Percentiles rank a stretch among this genome's conserved stretches.
Evolutionary conservation across 2,113 vertebrate species (phyloP).

Genomic region (Ploceus nigricollis): DNA sequence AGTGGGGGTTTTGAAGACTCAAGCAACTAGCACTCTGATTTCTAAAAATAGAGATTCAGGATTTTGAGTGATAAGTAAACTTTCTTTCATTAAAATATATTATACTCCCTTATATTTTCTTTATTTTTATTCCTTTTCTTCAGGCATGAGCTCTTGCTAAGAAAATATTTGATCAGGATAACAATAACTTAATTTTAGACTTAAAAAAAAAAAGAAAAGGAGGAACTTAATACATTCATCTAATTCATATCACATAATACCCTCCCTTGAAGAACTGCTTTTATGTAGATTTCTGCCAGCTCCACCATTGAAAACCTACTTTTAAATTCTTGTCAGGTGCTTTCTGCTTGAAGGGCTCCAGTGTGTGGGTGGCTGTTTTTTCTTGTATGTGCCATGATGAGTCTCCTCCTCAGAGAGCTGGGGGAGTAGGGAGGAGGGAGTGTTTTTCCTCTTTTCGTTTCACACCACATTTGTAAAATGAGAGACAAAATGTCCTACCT

Average conservation of each 20-base stretch:
- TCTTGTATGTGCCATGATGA: background rate
- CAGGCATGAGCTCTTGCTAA: background rate
- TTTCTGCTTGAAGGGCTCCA: slow-evolving; percentile 36
- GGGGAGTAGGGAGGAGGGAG: background rate
- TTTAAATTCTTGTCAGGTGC: slow-evolving; percentile 33
- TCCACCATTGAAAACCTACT: slow-evolving; percentile 43
- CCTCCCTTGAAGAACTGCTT: slow-evolving; percentile 25
- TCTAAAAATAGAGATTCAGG: background rate
- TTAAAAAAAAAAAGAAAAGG: background rate
- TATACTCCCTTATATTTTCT: background rate
- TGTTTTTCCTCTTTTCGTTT: background rate
- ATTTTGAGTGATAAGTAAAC: background rate
- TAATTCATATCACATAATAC: slow-evolving; percentile 40
- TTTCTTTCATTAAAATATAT: background rate
- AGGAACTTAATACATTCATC: background rate
- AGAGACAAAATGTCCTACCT: slow-evolving; percentile 22
- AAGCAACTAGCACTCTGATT: background rate
- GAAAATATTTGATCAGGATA: background rate
- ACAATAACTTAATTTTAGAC: slow-evolving; percentile 13
- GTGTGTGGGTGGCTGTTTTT: slow-evolving; percentile 34
- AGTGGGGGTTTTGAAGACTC: background rate
- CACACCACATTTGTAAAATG: background rate
- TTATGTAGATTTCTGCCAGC: slow-evolving; percentile 41
- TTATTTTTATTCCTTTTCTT: background rate
- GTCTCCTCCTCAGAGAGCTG: slow-evolving; percentile 12